Evolutionary conservation across 2,113 vertebrate species (phyloP).

Genomic region (Hypocryptadius cinnamomeus): DNA sequence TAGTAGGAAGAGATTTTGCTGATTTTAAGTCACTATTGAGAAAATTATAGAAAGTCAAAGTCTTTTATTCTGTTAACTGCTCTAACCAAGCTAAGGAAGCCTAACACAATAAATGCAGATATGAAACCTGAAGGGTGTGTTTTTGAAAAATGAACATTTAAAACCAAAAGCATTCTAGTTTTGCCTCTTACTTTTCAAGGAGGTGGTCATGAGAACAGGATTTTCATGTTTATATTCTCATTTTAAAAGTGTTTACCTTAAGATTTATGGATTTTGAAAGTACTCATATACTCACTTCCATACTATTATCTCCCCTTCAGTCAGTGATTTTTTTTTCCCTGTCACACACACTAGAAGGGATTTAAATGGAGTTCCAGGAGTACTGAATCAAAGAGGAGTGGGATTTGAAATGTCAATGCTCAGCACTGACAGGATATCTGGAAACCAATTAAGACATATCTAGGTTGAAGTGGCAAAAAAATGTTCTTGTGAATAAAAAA

Average conservation of each 20-base stretch:
- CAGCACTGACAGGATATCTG: background rate
- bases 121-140: background rate
- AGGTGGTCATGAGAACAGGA: background rate
- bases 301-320: background rate
- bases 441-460: background rate
- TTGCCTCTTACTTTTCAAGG: background rate
- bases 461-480: background rate
- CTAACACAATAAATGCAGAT: background rate
- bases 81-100: background rate
- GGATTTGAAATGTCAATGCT: background rate
- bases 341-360: background rate
- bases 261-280: background rate
- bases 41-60: background rate
- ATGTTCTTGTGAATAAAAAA: background rate
- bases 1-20: background rate
- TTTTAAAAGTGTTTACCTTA: background rate
- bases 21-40: background rate
- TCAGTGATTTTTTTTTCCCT: background rate
- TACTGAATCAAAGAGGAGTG: background rate
- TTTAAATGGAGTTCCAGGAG: background rate
- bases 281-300: background rate
- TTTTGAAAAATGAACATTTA: background rate
- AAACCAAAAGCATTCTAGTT: background rate
- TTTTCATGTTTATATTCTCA: background rate
- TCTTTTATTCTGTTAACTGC: background rate